Conservation (phyloP, 1,140 invertebrate genomes). For the Coptotermes formosanus region DNA sequence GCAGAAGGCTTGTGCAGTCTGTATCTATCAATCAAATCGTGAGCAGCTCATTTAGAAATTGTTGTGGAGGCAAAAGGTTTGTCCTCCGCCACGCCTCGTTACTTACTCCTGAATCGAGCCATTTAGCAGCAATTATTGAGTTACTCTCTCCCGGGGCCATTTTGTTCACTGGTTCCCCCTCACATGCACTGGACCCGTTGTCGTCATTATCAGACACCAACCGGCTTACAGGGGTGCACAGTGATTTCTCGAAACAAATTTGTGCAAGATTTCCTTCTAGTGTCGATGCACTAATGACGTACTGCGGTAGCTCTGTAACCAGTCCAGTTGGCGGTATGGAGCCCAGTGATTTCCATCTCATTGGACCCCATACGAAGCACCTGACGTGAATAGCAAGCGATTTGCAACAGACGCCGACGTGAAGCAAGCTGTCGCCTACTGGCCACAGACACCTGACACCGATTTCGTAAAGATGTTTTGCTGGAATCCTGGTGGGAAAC, state of each 20-base stretch:
- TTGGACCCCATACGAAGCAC: too few species aligned
- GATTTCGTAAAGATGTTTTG: too few species aligned
- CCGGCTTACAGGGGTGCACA: not conserved
- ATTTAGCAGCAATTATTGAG: not conserved
- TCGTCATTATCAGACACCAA: not conserved
- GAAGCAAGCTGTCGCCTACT: too few species aligned
- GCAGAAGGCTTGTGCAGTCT: not conserved
- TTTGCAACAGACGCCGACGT: too few species aligned
- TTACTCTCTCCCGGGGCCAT: not conserved
- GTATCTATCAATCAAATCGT: conserved; percentile 11
- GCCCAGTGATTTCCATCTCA: too few species aligned
- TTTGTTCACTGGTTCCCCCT: not conserved
- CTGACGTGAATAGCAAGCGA: too few species aligned
- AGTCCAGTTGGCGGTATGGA: too few species aligned
- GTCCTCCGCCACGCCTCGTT: not conserved
- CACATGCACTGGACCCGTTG: not conserved
- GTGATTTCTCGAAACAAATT: not conserved
- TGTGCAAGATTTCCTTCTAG: too few species aligned
- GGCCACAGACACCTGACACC: too few species aligned
- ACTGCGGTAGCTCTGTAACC: too few species aligned
- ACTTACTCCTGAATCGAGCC: not conserved
- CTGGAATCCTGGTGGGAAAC: too few species aligned
- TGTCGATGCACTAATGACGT: too few species aligned
- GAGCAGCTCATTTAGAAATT: not conserved
- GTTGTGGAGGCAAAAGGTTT: not conserved